A percentile compares a stretch with the other conserved stretches of the same genome.
phyloP scores from a whole-genome alignment of 2,113 vertebrate species.

The Phodopus roborovskii region DNA sequence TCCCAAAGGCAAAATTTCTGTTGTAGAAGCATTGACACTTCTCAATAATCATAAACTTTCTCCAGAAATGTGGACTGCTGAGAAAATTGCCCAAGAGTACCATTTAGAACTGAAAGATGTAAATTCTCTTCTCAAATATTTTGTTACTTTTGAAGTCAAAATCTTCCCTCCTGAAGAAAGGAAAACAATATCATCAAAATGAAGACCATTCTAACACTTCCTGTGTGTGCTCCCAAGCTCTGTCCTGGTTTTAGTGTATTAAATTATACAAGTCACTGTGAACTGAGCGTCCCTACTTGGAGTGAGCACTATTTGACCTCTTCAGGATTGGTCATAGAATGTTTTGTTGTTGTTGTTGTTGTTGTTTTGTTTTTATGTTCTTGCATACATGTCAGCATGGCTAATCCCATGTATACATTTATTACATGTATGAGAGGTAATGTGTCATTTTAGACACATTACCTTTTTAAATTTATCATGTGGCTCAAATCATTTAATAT shows the following conservation, averaged over 20 bases:
- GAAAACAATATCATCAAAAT: slow-evolving; percentile 88
- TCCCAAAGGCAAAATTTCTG: slow-evolving; percentile 92
- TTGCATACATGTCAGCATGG: slow-evolving; percentile 28
- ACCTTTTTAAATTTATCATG: slow-evolving; percentile 50
- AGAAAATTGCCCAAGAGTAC: slow-evolving; percentile 94
- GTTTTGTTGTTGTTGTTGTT: slow-evolving; percentile 26
- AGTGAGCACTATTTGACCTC: slow-evolving; percentile 7
- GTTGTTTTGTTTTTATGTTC: slow-evolving; percentile 36
- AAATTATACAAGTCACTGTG: not conserved
- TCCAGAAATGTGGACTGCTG: slow-evolving; percentile 91
- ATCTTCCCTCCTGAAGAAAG: slow-evolving; percentile 85
- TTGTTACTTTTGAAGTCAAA: slow-evolving; percentile 91
- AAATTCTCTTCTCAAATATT: slow-evolving; percentile 90
- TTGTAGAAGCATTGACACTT: slow-evolving; percentile 90
- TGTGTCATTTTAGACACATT: no score
- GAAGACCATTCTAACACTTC: slow-evolving; percentile 77
- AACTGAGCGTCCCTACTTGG: slow-evolving; percentile 42
- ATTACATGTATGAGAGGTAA: slow-evolving; percentile 17
- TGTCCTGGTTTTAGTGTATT: slow-evolving; percentile 16
- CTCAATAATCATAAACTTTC: slow-evolving; percentile 91
- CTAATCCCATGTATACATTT: not conserved
- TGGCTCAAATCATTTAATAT: not conserved
- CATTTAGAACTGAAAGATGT: slow-evolving; percentile 91
- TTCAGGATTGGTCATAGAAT: slow-evolving; percentile 36
- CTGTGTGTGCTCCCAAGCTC: not conserved